A percentile compares a stretch with the other conserved stretches of the same genome.
Evolutionary conservation across 2,113 vertebrate genomes (phyloP).

Genomic region (Python bivittatus): DNA sequence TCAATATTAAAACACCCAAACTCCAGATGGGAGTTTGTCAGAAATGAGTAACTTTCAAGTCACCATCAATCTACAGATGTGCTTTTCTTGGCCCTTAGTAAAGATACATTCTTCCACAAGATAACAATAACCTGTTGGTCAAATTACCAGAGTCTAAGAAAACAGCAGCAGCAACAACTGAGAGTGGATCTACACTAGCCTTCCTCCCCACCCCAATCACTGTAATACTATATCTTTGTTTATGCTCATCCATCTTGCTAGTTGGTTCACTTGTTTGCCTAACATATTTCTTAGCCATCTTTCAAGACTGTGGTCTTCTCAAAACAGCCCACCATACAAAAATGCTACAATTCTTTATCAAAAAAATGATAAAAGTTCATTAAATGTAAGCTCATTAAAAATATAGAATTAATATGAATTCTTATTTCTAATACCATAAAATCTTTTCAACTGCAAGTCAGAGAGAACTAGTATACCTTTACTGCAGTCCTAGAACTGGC

Average conservation of each 20-base stretch:
- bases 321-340: background rate
- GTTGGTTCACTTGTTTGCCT: background rate
- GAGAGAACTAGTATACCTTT: background rate
- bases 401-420: background rate
- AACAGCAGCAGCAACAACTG: background rate
- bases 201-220: background rate
- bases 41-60: conserved; percentile 7
- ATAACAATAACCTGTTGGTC: background rate
- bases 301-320: background rate
- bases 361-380: background rate
- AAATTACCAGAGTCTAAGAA: background rate
- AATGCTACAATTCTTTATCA: background rate
- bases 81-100: background rate
- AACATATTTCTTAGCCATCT: background rate
- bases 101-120: background rate
- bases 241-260: background rate
- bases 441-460: background rate
- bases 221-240: background rate
- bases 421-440: background rate
- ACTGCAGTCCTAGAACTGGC: background rate
- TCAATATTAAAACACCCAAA: conserved; percentile 47
- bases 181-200: background rate
- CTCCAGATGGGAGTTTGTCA: conserved; percentile 41
- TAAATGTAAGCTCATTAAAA: background rate
- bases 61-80: conserved; percentile 25